Evolutionary conservation across 2,888 invertebrate species (phyloP), one percentile per base, ranked within the genome.

Genomic region (Dasypogon diadema): DNA sequence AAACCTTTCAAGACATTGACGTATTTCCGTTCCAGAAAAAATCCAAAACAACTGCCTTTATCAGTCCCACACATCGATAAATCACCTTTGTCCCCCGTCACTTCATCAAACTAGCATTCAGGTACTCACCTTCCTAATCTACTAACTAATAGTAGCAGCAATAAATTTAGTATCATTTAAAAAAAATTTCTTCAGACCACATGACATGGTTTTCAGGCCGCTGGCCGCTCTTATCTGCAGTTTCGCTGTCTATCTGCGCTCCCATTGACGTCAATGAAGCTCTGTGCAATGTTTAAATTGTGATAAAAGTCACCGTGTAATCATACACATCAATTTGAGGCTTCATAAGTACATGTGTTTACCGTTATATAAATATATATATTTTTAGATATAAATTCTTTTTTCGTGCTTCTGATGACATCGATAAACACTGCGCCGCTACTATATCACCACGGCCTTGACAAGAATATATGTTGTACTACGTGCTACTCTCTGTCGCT

Each of bases 211-310:
- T 60, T 60, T 37, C 60, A 60, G 37, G 37, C 60, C 60, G 58
- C 37, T 74, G 22, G 56, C 74, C 46, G 30, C 26, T 46, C 24
- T 68, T 68, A 68, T 68, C 65, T 68, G 24, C 24, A 68, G 48
- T 48, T 46, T 51, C n/a, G 24, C 37, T 30, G 73, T 73, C 73
- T 73, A 60, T 58, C 74, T 58, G 74, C n/a, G 76, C 54, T 56
- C 22, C 37, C 73, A 75, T 75, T 77, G 77, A 77, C 77, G 77
- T 77, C 77, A 77, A 75, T 75, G 56, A 68, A 63, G 74, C 75
- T 77, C 77, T 70, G 70, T 70, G 70, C 70, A 70, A 70, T 70
- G 70, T 70, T 70, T 70, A 70, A 70, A 70, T 70, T 70, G 70
- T 54, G 70, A 70, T 70, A 70, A 70, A 68, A 70, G 51, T 51